Conservation (phyloP, 2,113 vertebrate species). For the Hiodon alosoides region DNA sequence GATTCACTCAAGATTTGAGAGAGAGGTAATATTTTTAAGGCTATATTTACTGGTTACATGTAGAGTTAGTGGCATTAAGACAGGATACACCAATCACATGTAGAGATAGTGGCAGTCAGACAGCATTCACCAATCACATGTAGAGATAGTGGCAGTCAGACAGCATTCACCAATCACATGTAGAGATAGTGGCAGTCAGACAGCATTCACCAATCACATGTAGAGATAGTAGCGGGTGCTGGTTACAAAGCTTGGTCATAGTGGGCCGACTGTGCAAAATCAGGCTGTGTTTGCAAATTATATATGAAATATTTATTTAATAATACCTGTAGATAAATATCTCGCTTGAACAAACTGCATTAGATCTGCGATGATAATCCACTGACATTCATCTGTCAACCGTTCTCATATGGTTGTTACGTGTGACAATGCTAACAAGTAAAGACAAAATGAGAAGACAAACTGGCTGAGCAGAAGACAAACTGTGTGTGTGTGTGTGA, state of each 20-base stretch:
- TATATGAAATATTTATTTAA: no score
- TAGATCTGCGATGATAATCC: background rate
- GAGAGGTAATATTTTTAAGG: background rate
- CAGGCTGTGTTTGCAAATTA: no score
- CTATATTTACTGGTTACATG: background rate
- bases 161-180: no score
- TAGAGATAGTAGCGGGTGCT: no score
- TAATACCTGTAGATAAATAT: background rate
- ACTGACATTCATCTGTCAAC: slow-evolving; percentile 11
- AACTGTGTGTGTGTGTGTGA: slow-evolving; percentile 31
- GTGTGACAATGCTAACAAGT: slow-evolving; percentile 2
- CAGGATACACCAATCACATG: background rate
- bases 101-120: background rate
- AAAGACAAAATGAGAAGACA: no score
- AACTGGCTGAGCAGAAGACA: no score
- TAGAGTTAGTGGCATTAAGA: background rate
- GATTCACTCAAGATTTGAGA: background rate
- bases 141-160: background rate
- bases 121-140: background rate
- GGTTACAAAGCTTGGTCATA: no score
- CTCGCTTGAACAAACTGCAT: background rate
- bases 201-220: background rate
- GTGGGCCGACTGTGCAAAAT: no score
- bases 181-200: background rate
- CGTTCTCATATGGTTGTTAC: slow-evolving; percentile 12